These are phyloP conservation scores for Calameuta pallipes DNA, from an alignment of 2,888 invertebrate species.

Conservation along the genomic window DNA sequence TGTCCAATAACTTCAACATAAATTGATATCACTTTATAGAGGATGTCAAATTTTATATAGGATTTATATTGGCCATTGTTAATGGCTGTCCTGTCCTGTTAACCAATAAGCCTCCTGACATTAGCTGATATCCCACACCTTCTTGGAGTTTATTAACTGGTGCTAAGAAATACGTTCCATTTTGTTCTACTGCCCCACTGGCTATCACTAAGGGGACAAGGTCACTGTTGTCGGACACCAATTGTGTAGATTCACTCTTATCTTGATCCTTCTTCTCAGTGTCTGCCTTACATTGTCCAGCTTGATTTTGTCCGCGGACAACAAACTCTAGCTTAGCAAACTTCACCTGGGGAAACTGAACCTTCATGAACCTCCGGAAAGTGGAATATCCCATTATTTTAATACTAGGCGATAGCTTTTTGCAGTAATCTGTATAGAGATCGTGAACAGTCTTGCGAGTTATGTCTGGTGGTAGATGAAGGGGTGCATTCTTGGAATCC, in stretches of 20 bases:
- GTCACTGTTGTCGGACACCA: constrained; percentile 34
- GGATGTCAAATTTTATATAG: constrained; percentile 2
- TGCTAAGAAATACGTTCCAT: constrained; percentile 50
- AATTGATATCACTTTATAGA: background rate
- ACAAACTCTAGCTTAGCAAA: constrained; percentile 71
- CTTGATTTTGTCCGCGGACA: constrained; percentile 35
- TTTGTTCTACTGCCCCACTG: constrained; percentile 36
- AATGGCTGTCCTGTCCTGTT: constrained; percentile 34
- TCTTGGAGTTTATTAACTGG: constrained; percentile 49
- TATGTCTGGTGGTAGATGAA: constrained; percentile 71
- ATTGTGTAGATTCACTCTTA: constrained; percentile 26
- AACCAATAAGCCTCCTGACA: constrained; percentile 46
- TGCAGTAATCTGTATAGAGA: constrained; percentile 79
- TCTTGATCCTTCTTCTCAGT: constrained; percentile 29
- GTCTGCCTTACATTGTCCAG: constrained; percentile 25
- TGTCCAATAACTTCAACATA: background rate
- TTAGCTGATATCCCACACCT: constrained; percentile 48
- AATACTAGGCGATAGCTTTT: constrained; percentile 76
- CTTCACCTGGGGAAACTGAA: constrained; percentile 82
- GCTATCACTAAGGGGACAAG: constrained; percentile 53
- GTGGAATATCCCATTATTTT: constrained; percentile 85
- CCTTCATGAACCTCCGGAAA: constrained; percentile 84
- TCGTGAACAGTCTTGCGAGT: constrained; percentile 80
- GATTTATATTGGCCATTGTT: constrained; percentile 35
- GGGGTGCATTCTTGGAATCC: constrained; percentile 68